Conservation (phyloP, 2,888 invertebrate genomes). For the Trisateles emortualis region DNA sequence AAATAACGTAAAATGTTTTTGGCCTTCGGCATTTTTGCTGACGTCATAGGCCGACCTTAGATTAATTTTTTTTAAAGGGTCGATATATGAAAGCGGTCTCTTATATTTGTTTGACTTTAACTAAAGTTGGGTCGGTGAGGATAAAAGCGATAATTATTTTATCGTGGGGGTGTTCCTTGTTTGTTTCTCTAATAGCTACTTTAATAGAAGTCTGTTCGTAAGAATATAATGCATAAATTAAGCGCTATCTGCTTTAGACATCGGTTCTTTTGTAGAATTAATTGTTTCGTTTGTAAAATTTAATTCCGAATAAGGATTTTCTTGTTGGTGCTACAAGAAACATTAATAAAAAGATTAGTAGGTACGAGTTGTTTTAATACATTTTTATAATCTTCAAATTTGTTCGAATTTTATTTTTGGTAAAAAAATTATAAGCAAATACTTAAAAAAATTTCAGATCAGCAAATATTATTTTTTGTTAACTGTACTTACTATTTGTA, state of each 20-base stretch:
- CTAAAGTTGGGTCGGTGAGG: constrained; percentile 59
- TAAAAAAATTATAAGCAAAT: too few species aligned
- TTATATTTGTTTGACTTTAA: constrained; percentile 51
- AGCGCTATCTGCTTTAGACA: constrained; percentile 61
- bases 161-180: constrained; percentile 81
- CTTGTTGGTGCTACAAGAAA: neutral
- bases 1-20: constrained; percentile 65
- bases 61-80: constrained; percentile 70
- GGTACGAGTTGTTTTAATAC: neutral
- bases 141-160: constrained; percentile 86
- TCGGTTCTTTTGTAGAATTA: constrained; percentile 47
- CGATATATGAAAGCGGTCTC: constrained; percentile 66
- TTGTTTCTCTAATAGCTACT: constrained; percentile 86
- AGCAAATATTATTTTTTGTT: too few species aligned
- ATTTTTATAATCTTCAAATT: too few species aligned
- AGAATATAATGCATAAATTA: constrained; percentile 75
- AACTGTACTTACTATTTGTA: too few species aligned
- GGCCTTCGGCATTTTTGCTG: constrained; percentile 70
- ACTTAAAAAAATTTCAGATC: too few species aligned
- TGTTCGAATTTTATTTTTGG: too few species aligned
- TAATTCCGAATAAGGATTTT: constrained; percentile 13
- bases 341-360: neutral
- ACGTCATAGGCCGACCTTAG: constrained; percentile 78
- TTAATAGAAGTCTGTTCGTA: constrained; percentile 77
- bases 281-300: constrained; percentile 33